phyloP scores from a whole-genome alignment of 2,888 invertebrate genomes.

The Drosophila rellima region DNA sequence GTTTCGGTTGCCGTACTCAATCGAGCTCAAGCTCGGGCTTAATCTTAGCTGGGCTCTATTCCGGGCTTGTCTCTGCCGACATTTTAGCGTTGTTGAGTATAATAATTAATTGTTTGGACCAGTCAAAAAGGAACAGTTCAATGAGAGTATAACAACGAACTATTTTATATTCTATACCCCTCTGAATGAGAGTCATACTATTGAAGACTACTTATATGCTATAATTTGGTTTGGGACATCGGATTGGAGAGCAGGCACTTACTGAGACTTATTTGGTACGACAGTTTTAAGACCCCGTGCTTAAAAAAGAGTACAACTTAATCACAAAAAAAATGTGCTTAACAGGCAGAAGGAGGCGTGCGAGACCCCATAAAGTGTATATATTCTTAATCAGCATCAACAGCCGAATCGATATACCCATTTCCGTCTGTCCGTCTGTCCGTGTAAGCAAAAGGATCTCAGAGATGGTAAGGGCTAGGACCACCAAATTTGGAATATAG shows the following conservation, averaged over 20 bases:
- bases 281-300: no score
- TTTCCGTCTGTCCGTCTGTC: no score
- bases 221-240: neutral
- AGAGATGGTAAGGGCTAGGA: no score
- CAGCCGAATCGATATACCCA: no score
- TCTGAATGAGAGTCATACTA: neutral
- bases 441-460: no score
- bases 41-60: constrained; percentile 24
- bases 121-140: constrained; percentile 33
- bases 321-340: no score
- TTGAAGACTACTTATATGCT: neutral
- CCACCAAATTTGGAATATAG: no score
- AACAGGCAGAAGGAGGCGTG: no score
- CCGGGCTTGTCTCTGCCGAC: constrained; percentile 50
- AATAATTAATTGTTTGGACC: constrained; percentile 81
- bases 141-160: constrained; percentile 16
- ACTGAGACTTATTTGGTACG: neutral
- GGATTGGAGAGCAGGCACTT: neutral
- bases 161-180: neutral
- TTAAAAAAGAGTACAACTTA: no score
- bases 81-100: constrained; percentile 49
- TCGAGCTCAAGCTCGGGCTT: constrained; percentile 14
- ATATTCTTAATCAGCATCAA: no score
- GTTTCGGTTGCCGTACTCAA: constrained; percentile 54
- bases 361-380: no score